Evolutionary conservation across 2,797 vertebrate species (phyloP).

Genomic region (Spinibarbus caldwelli): DNA sequence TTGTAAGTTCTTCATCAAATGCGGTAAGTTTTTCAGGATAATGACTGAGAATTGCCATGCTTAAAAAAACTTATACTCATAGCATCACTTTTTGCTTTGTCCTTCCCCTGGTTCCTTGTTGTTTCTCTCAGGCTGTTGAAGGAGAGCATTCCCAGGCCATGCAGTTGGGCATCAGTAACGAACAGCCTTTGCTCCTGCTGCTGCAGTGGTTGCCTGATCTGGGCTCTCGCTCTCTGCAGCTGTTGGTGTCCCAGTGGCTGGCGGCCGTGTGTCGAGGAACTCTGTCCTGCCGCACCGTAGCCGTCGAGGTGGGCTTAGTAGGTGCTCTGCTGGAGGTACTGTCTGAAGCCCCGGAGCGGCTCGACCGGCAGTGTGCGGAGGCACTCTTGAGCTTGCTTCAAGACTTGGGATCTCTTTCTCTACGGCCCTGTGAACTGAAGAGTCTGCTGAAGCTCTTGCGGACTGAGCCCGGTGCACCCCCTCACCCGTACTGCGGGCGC

Average conservation of each 20-base stretch:
- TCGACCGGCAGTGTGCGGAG: conserved; percentile 84
- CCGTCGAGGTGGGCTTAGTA: conserved; percentile 91
- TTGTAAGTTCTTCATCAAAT: background rate
- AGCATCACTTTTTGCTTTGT: background rate
- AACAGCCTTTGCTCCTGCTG: conserved; percentile 91
- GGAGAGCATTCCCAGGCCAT: conserved; percentile 82
- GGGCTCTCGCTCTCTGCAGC: conserved; percentile 82
- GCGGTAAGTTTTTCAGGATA: background rate
- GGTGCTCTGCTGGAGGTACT: conserved; percentile 83
- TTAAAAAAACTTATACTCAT: background rate
- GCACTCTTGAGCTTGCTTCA: conserved; percentile 87
- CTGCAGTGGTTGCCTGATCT: conserved; percentile 90
- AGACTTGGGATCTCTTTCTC: conserved; percentile 86
- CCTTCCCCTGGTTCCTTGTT: conserved; percentile 41
- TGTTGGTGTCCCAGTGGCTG: conserved; percentile 87
- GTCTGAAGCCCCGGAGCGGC: conserved; percentile 70
- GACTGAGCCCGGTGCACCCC: conserved; percentile 47
- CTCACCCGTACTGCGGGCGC: conserved; percentile 77
- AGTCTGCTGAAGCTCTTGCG: conserved; percentile 83
- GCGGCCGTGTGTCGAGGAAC: conserved; percentile 86
- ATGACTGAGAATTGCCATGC: background rate
- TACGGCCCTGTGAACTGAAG: conserved; percentile 87
- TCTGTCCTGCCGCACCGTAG: conserved; percentile 87
- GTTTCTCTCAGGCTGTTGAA: conserved; percentile 84
- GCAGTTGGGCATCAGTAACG: conserved; percentile 85